phyloP scores from a whole-genome alignment of 2,888 invertebrate species.

The Drosophila emarginata region DNA sequence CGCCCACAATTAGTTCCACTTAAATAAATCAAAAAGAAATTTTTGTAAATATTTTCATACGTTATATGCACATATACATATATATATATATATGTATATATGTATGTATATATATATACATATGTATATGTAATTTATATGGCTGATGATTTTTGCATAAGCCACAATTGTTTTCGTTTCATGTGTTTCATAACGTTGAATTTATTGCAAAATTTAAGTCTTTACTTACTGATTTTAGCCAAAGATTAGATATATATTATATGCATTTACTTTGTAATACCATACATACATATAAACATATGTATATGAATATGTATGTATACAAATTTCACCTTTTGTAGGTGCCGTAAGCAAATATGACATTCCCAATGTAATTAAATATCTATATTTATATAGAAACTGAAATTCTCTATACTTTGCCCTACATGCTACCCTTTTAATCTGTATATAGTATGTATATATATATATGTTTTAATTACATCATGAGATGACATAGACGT shows the following conservation, averaged over 20 bases:
- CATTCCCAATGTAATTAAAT: constrained; percentile 63
- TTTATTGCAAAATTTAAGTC: constrained; percentile 6
- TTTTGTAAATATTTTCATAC: constrained; percentile 63
- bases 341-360: constrained; percentile 37
- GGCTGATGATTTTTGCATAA: constrained; percentile 45
- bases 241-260: background rate
- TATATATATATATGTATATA: constrained; percentile 12
- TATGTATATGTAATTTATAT: constrained; percentile 29
- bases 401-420: constrained; percentile 6
- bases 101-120: constrained; percentile 14
- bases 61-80: constrained; percentile 13
- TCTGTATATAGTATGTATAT: constrained; percentile 8
- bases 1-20: constrained; percentile 77
- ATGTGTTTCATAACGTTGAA: background rate
- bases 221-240: background rate
- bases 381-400: constrained; percentile 42
- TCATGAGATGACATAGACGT: constrained; percentile 27
- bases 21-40: constrained; percentile 75
- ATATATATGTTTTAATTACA: constrained; percentile 49
- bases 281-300: background rate
- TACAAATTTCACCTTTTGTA: background rate
- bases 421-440: background rate
- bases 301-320: background rate
- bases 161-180: constrained; percentile 36
- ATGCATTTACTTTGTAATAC: too few species aligned